Evolutionary conservation across 2,888 invertebrate species (phyloP).

Genomic region (Aporophyla nigra): DNA sequence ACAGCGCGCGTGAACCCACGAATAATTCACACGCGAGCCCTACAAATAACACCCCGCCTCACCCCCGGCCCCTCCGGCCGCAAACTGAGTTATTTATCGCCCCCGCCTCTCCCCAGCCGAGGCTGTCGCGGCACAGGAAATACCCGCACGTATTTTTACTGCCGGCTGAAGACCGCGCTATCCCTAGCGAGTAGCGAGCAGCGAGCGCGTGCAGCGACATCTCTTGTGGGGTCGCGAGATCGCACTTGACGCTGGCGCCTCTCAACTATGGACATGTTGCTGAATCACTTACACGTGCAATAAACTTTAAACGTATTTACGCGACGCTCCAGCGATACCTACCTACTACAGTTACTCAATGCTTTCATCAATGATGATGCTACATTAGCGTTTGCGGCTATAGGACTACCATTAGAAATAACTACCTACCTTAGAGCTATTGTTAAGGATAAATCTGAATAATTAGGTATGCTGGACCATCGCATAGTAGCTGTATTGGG

Average conservation of each 20-base stretch:
- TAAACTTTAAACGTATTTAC: constrained; percentile 26
- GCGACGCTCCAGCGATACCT: background rate
- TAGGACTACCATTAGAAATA: background rate
- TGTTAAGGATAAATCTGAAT: constrained; percentile 16
- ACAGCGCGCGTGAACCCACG: constrained; percentile 90
- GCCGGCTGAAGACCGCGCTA: constrained; percentile 81
- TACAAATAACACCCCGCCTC: constrained; percentile 86
- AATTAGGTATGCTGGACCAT: constrained; percentile 16
- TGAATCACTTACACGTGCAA: constrained; percentile 42
- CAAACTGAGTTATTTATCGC: constrained; percentile 90
- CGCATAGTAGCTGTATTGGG: constrained; percentile 5
- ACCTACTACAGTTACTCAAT: background rate
- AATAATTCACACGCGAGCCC: constrained; percentile 91
- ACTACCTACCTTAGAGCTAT: constrained; percentile 6
- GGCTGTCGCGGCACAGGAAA: constrained; percentile 85
- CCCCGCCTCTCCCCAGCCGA: constrained; percentile 77
- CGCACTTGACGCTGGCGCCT: constrained; percentile 50
- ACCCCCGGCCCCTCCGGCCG: constrained; percentile 76
- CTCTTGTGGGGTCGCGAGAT: constrained; percentile 78
- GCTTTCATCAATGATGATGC: constrained; percentile 18
- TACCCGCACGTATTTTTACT: constrained; percentile 90
- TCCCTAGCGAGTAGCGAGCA: constrained; percentile 73
- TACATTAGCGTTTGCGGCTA: constrained; percentile 6
- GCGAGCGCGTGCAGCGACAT: constrained; percentile 83
- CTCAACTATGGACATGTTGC: constrained; percentile 43